Conservation (phyloP, 2,797 vertebrate genomes). For the Nasua narica region DNA sequence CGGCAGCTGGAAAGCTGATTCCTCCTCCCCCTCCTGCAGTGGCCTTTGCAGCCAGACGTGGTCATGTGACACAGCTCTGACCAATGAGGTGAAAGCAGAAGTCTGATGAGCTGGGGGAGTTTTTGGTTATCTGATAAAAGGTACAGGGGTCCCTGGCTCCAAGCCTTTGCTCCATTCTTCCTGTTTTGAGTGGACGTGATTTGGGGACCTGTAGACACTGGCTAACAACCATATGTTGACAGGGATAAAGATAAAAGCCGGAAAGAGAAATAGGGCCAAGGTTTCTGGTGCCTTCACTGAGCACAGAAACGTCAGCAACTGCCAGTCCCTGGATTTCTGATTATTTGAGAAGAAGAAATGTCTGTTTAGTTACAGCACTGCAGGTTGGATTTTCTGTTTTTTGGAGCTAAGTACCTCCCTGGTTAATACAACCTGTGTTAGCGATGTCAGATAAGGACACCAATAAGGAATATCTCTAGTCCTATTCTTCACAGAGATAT, state of each 20-base stretch:
- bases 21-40: not conserved
- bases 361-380: not conserved
- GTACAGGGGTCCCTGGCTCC: not conserved
- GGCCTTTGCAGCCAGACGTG: not conserved
- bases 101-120: not conserved
- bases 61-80: not conserved
- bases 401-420: not conserved
- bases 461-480: not conserved
- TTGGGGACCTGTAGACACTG: not conserved
- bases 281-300: not conserved
- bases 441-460: not conserved
- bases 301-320: not conserved
- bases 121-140: not conserved
- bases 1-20: not conserved
- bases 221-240: not conserved
- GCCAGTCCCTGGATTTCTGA: not conserved
- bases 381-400: not conserved
- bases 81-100: not conserved
- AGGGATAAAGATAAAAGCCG: not conserved
- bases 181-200: not conserved
- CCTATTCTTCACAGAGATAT: rapidly evolving
- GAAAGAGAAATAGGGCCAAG: not conserved
- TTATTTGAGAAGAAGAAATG: not conserved
- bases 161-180: not conserved
- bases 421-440: not conserved